Conservation (phyloP, 2,888 invertebrate species). For the Galerucella pusilla region DNA sequence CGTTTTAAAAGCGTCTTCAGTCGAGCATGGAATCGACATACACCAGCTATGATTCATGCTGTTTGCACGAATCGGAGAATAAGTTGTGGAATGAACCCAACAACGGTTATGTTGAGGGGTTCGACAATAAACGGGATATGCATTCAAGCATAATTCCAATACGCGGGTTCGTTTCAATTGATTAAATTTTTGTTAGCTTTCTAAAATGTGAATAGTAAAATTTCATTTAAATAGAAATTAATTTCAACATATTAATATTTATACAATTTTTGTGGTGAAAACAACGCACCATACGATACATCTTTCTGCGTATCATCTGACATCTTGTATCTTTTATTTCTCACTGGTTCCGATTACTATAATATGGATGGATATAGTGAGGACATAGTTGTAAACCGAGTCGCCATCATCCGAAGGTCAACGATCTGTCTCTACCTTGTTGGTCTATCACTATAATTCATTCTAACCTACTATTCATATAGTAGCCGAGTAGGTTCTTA, state of each 20-base stretch:
- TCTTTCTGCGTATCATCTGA: constrained; percentile 19
- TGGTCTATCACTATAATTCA: constrained; percentile 26
- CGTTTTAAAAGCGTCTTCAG: too few species aligned
- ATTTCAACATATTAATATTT: neutral
- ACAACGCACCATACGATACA: neutral
- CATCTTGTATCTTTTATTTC: constrained; percentile 14
- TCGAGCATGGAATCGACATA: too few species aligned
- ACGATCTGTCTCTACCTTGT: constrained; percentile 42
- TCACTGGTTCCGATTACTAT: constrained; percentile 26
- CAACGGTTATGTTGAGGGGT: too few species aligned
- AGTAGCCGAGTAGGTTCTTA: constrained; percentile 10
- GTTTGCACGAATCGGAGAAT: too few species aligned
- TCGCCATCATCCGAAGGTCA: constrained; percentile 33
- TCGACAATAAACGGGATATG: too few species aligned
- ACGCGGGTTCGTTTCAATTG: too few species aligned
- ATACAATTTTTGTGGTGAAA: neutral
- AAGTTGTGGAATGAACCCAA: too few species aligned
- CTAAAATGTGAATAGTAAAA: too few species aligned
- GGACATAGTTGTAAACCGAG: constrained; percentile 39
- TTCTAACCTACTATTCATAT: constrained; percentile 34
- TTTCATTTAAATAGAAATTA: too few species aligned
- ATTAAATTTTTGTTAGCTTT: too few species aligned
- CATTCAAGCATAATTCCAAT: too few species aligned
- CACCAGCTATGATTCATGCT: too few species aligned
- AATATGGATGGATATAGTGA: constrained; percentile 26